These are phyloP conservation scores for Dryadula phaetusa DNA, from an alignment of 2,888 invertebrate species.

Conservation along the genomic window DNA sequence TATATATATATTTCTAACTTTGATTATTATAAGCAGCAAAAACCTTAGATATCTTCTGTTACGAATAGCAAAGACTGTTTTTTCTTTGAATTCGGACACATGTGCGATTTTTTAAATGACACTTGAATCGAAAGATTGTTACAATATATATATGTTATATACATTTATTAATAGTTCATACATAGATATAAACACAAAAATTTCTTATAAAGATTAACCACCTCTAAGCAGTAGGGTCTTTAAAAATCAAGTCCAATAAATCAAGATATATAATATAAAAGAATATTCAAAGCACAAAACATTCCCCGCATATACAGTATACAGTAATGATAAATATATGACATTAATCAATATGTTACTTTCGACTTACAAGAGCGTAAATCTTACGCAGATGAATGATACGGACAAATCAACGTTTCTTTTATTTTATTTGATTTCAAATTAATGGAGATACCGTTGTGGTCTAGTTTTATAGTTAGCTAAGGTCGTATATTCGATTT, in stretches of 20 bases:
- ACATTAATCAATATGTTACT: slow-evolving; percentile 41
- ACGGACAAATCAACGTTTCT: slow-evolving; percentile 28
- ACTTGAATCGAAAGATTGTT: too few species aligned
- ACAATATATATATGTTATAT: too few species aligned
- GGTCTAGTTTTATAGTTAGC: background rate
- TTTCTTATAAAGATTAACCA: background rate
- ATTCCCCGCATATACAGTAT: slow-evolving; percentile 6
- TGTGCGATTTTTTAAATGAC: too few species aligned
- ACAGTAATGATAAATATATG: slow-evolving; percentile 31
- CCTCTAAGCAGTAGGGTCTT: background rate
- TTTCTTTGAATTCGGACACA: too few species aligned
- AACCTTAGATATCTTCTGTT: too few species aligned
- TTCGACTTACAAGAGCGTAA: slow-evolving; percentile 34
- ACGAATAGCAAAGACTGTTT: too few species aligned
- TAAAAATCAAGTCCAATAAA: background rate
- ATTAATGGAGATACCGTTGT: background rate
- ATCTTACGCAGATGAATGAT: slow-evolving; percentile 30
- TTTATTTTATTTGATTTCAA: slow-evolving; percentile 13
- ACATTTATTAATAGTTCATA: too few species aligned
- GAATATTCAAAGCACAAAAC: slow-evolving; percentile 3
- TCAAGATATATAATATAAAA: slow-evolving; percentile 7
- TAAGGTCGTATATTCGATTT: background rate
- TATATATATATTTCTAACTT: too few species aligned
- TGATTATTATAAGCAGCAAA: too few species aligned
- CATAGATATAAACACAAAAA: too few species aligned